A percentile compares a stretch with the other conserved stretches of the same genome.
Evolutionary conservation across 92 coral and sea anemone genomes (phyloP).

Genomic region (Porites lobata): DNA sequence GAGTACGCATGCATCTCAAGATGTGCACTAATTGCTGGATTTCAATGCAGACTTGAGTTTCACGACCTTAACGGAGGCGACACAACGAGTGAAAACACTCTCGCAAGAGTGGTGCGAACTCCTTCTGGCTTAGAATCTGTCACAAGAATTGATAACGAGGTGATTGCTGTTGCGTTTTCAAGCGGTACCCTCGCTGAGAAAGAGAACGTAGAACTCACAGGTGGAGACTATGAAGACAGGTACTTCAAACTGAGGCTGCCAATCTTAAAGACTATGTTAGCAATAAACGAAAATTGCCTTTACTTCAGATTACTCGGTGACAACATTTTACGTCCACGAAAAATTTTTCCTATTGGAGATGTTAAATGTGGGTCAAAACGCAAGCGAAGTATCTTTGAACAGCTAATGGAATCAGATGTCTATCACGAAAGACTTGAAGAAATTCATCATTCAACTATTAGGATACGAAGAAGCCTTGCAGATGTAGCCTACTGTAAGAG

Average conservation of each 20-base stretch:
- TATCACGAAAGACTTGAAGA: conserved; percentile 81
- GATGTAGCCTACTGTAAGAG: conserved; percentile 29
- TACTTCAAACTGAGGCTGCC: conserved; percentile 83
- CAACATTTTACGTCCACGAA: conserved; percentile 67
- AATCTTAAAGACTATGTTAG: conserved; percentile 76
- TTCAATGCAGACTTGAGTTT: conserved; percentile 85
- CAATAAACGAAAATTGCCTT: conserved; percentile 83
- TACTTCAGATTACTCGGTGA: conserved; percentile 66
- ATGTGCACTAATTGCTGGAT: conserved; percentile 78
- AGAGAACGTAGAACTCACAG: conserved; percentile 68
- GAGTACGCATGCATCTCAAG: conserved; percentile 81
- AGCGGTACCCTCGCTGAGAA: conserved; percentile 84
- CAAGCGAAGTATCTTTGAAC: conserved; percentile 67
- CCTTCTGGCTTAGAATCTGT: conserved; percentile 91
- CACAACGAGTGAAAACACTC: conserved; percentile 48
- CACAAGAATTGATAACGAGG: conserved; percentile 64
- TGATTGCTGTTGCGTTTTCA: conserved; percentile 76
- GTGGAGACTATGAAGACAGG: conserved; percentile 91
- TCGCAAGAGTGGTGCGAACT: conserved; percentile 82
- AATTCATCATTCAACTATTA: conserved; percentile 46
- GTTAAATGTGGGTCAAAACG: conserved; percentile 75
- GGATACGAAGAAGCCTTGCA: conserved; percentile 55
- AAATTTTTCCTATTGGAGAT: conserved; percentile 81
- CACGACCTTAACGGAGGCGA: conserved; percentile 68
- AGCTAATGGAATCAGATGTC: conserved; percentile 82